These are phyloP conservation scores for Bubo blakistoni DNA, from an alignment of 2,113 vertebrate species.

Conservation along the genomic window DNA sequence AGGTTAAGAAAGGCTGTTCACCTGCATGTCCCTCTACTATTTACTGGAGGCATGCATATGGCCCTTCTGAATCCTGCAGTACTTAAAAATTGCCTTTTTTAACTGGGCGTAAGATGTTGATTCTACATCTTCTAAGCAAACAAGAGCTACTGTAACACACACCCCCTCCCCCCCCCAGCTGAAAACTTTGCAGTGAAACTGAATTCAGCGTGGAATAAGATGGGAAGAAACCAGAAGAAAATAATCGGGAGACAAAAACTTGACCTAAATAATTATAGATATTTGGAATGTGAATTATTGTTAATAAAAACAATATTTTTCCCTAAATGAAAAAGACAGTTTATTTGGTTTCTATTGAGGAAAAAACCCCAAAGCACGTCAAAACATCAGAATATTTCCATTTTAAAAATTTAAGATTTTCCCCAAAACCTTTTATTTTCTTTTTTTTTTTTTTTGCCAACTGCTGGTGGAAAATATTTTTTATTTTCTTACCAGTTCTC, in stretches of 20 bases:
- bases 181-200: neutral
- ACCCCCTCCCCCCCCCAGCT: fast-evolving
- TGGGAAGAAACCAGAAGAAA: neutral
- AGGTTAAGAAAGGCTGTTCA: neutral
- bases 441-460: neutral
- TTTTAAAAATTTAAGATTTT: fast-evolving
- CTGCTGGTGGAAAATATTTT: neutral
- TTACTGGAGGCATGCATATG: neutral
- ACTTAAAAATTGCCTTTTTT: neutral
- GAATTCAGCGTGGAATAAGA: neutral
- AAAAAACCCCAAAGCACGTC: neutral
- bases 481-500: neutral
- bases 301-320: neutral
- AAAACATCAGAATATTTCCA: neutral
- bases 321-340: neutral
- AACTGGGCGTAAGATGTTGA: neutral
- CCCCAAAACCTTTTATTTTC: fast-evolving
- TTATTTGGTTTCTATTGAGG: neutral
- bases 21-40: neutral
- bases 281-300: neutral
- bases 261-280: neutral
- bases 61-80: neutral
- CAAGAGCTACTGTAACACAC: neutral
- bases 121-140: neutral
- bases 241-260: neutral